phyloP scores from a whole-genome alignment of 2,797 vertebrate genomes.

The Eidolon dupreanum region DNA sequence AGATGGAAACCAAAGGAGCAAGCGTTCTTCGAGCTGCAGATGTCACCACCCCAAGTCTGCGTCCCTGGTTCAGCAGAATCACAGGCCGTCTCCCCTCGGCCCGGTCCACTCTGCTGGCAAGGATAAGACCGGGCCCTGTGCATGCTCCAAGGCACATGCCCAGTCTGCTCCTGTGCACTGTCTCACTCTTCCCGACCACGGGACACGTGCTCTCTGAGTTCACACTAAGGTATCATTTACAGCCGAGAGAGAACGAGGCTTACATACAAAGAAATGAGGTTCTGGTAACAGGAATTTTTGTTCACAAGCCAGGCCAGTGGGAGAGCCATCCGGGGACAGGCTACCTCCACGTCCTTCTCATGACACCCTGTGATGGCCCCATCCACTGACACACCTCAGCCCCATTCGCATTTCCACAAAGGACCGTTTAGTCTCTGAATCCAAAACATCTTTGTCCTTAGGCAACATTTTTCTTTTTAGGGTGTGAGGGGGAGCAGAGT shows the following conservation, averaged over 20 bases:
- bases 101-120: neutral
- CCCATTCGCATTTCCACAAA: neutral
- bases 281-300: neutral
- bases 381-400: neutral
- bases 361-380: neutral
- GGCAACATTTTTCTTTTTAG: neutral
- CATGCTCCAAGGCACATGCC: rapidly evolving
- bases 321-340: neutral
- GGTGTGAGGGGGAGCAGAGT: neutral
- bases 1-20: neutral
- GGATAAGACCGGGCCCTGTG: neutral
- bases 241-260: neutral
- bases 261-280: neutral
- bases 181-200: neutral
- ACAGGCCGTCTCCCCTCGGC: neutral
- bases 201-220: neutral
- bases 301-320: neutral
- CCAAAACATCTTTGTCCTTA: neutral
- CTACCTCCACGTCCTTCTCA: too few relatives aligned
- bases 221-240: neutral
- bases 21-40: neutral
- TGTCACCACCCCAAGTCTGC: neutral
- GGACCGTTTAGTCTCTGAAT: neutral
- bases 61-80: neutral
- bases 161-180: neutral